phyloP scores from a whole-genome alignment of 2,888 invertebrate genomes.

The Leptopilina myrica region DNA sequence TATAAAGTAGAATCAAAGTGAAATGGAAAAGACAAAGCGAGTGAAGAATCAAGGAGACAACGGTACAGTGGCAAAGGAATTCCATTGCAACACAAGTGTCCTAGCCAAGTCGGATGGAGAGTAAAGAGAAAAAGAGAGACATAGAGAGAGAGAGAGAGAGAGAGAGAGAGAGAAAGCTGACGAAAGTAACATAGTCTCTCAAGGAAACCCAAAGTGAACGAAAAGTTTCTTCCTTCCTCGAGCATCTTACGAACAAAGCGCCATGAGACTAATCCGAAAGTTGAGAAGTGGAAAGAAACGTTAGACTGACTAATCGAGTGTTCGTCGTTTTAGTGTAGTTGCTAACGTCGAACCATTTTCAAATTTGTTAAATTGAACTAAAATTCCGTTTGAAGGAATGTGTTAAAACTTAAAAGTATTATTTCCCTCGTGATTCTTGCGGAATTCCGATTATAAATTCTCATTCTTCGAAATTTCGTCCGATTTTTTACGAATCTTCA shows the following conservation, averaged over 20 bases:
- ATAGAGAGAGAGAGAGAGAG: no score
- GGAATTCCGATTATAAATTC: no score
- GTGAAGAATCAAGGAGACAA: slow-evolving; percentile 44
- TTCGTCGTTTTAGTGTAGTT: slow-evolving; percentile 34
- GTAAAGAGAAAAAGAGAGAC: slow-evolving; percentile 44
- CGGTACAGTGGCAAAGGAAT: slow-evolving; percentile 59
- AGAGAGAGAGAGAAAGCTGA: slow-evolving; percentile 21
- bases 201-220: slow-evolving; percentile 47
- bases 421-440: no score
- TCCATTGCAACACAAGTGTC: slow-evolving; percentile 58
- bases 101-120: slow-evolving; percentile 57
- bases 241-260: slow-evolving; percentile 17
- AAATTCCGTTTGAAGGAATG: no score
- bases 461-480: no score
- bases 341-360: slow-evolving; percentile 20
- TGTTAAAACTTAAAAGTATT: no score
- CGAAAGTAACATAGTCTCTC: slow-evolving; percentile 41
- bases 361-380: not conserved
- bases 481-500: no score
- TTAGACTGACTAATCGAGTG: slow-evolving; percentile 54
- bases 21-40: slow-evolving; percentile 47
- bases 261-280: slow-evolving; percentile 57
- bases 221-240: slow-evolving; percentile 44
- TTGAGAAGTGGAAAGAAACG: slow-evolving; percentile 51
- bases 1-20: slow-evolving; percentile 25